These are phyloP conservation scores for Macroglossus sobrinus DNA, from an alignment of 2,113 vertebrate genomes.

Conservation along the genomic window DNA sequence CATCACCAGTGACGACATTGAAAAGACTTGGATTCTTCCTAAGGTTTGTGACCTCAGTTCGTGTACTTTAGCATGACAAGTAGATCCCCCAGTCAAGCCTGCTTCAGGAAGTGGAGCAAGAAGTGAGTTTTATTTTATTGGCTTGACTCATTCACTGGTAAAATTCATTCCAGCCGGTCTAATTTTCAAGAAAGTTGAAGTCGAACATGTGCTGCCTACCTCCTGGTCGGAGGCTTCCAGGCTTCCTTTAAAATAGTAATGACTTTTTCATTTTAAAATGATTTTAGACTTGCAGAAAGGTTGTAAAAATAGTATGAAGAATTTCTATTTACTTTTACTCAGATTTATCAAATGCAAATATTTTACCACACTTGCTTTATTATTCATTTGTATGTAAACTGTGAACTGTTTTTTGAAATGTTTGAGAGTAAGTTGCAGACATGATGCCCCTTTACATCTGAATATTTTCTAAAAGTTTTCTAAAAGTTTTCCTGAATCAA, in stretches of 20 bases:
- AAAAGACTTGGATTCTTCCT: not conserved
- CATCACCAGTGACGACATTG: not conserved
- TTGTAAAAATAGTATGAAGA: slow-evolving; percentile 12
- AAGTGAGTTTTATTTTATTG: not conserved
- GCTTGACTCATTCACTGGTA: not conserved
- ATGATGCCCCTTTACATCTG: not conserved
- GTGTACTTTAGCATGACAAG: not conserved
- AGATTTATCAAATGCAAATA: not conserved
- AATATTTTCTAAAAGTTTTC: not conserved
- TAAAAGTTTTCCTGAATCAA: not conserved
- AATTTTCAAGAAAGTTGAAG: not conserved
- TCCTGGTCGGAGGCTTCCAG: not conserved
- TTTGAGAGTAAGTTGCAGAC: not conserved
- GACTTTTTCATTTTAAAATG: not conserved
- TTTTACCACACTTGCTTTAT: not conserved
- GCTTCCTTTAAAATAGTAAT: not conserved
- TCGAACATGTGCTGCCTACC: not conserved
- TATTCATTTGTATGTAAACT: not conserved
- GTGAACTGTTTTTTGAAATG: not conserved
- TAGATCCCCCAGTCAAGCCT: not conserved
- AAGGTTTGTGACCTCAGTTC: not conserved
- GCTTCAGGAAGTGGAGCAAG: not conserved
- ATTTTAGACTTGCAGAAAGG: not conserved
- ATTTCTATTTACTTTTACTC: not conserved
- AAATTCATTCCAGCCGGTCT: not conserved